These are phyloP conservation scores for Emesis furor DNA, from an alignment of 2,888 invertebrate genomes.

Conservation along the genomic window DNA sequence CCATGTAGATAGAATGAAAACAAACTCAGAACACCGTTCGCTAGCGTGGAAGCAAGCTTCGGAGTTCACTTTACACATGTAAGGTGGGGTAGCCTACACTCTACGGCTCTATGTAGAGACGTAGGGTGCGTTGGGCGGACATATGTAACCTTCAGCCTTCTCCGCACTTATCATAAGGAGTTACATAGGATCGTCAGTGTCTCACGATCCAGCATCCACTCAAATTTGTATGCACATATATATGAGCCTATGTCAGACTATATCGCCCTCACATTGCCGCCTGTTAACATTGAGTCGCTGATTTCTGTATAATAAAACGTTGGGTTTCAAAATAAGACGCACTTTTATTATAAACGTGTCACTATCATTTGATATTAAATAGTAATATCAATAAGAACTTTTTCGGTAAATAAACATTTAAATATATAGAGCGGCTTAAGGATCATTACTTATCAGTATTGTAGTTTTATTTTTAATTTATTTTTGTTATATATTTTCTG, in stretches of 20 bases:
- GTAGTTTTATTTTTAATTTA: too few species aligned
- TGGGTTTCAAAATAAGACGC: too few species aligned
- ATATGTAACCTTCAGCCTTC: conserved; percentile 81
- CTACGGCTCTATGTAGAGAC: conserved; percentile 72
- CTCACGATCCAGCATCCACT: conserved; percentile 79
- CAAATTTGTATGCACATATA: conserved; percentile 90
- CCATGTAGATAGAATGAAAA: conserved; percentile 34
- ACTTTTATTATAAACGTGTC: too few species aligned
- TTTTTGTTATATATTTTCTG: too few species aligned
- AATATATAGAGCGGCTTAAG: too few species aligned
- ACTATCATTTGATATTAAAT: too few species aligned
- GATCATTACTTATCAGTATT: too few species aligned
- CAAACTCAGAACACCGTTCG: conserved; percentile 76
- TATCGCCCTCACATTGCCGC: background rate
- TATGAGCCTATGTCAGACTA: conserved; percentile 85
- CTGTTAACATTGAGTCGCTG: conserved; percentile 86
- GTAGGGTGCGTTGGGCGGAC: conserved; percentile 82
- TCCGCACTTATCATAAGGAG: conserved; percentile 82
- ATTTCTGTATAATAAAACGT: conserved; percentile 73
- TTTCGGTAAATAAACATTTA: too few species aligned
- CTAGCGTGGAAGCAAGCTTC: conserved; percentile 80
- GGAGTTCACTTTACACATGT: conserved; percentile 86
- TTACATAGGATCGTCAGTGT: conserved; percentile 80
- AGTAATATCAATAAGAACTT: too few species aligned
- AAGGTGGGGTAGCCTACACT: conserved; percentile 66